Conservation (phyloP, 2,888 invertebrate genomes). For the Lamellibrachia columna region DNA sequence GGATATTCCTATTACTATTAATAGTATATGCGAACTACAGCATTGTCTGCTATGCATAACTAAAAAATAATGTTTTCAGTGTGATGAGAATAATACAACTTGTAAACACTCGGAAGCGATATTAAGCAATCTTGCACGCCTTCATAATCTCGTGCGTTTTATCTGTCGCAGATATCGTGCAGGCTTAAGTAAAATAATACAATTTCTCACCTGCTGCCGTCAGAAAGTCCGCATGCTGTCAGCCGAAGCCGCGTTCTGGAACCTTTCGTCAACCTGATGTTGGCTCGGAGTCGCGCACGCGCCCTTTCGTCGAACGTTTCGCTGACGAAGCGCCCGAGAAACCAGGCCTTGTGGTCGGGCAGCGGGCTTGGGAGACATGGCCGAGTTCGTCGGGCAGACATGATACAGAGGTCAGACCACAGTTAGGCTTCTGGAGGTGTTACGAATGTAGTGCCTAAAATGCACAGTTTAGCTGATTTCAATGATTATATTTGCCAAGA, state of each 20-base stretch:
- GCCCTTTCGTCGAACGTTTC: conserved; percentile 16
- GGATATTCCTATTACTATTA: too few species aligned
- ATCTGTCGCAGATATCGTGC: too few species aligned
- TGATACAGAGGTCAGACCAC: neutral
- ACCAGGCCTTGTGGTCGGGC: conserved; percentile 2
- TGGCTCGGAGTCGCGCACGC: neutral
- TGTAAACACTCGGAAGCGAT: too few species aligned
- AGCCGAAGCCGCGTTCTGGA: conserved; percentile 6
- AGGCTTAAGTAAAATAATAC: neutral
- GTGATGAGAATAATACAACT: too few species aligned
- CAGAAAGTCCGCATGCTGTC: neutral
- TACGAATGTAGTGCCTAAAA: neutral
- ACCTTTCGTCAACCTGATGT: conserved; percentile 2
- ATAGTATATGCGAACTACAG: too few species aligned
- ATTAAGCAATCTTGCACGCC: too few species aligned
- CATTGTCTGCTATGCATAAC: too few species aligned
- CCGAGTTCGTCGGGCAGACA: neutral
- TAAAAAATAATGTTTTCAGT: too few species aligned
- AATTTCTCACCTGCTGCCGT: neutral
- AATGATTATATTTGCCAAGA: too few species aligned
- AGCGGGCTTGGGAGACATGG: neutral
- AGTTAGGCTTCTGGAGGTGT: neutral
- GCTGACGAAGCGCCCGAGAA: neutral
- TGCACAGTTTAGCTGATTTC: neutral
- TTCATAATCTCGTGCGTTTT: too few species aligned